Evolutionary conservation across 1,140 invertebrate species (phyloP), one percentile per base, ranked within the genome.

Genomic region (Gonatopus flavifemur): DNA sequence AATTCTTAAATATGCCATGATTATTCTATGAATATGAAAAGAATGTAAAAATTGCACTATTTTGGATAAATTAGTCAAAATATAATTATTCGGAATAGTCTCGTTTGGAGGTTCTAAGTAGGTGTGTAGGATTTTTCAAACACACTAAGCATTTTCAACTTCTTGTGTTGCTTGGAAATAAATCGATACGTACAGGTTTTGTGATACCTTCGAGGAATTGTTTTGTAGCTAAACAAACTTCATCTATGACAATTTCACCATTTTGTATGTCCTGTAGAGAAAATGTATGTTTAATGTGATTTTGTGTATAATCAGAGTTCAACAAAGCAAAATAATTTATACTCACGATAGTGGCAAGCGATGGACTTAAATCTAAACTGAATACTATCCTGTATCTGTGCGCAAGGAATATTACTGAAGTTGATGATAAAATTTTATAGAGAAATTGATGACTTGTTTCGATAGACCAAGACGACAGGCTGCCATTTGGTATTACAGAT

Each of bases 321-420:
- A 43, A 36, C 12, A 9, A 36, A 33, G 18, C 41, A 19, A 39
- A 28, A 16, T 39, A 36, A 33, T 35, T 37, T 35, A 55, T 74
- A 85, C 67, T 72, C 57, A 77, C 87, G 37, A 91, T 85, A 60
- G 86, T 82, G 21, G 87, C 83, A 49, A 87, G 79, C 3, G 90
- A 92, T 15, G 90, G 88, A 74, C 89, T 91, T 52, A 93, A 80
- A 73, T 93, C 90, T 39, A 93, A 76, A 64, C 88, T 87, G 74
- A 88, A 90, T 18, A 88, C 87, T 52, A 90, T 81, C 48, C 85
- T 72, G 66, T 91, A 90, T 46, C 81, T 81, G 61, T 71, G 83
- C 43, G 66, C 82, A 56, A 78, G 80, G 74, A 76, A 82, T 61
- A 80, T 73, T 35, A 82, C 60, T 32, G 76, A 75, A 30, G 82